These are phyloP conservation scores for Corythornis leucogaster DNA, from an alignment of 2,797 vertebrate genomes.

Conservation along the genomic window DNA sequence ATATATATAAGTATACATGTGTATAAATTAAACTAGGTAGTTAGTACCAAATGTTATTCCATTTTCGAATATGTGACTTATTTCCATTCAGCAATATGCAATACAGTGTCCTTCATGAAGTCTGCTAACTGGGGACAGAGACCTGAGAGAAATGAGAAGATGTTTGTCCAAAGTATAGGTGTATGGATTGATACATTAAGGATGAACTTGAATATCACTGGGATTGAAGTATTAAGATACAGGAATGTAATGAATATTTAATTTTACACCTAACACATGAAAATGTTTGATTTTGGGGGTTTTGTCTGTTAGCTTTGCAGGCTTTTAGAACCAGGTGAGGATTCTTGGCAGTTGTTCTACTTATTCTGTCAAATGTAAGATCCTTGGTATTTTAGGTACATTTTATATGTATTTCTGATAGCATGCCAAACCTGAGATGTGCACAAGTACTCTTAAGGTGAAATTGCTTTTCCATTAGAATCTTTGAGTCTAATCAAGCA, in stretches of 20 bases:
- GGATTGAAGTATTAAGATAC: not conserved
- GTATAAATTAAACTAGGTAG: not conserved
- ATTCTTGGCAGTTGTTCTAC: not conserved
- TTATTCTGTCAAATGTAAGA: not conserved
- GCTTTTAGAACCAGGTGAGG: not conserved
- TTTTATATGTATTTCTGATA: not conserved
- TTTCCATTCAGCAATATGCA: not conserved
- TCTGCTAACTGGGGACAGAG: not conserved
- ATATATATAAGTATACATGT: not conserved
- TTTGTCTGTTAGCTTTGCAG: not conserved
- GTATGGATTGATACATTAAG: not conserved
- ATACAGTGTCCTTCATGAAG: not conserved
- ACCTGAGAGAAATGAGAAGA: not conserved
- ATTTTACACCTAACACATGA: not conserved
- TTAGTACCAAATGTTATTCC: not conserved
- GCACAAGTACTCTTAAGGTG: not conserved
- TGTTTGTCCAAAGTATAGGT: not conserved
- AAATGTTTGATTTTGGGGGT: accelerated
- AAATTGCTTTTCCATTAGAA: not conserved
- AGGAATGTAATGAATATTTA: not conserved
- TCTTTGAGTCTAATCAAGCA: not conserved
- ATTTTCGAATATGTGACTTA: not conserved
- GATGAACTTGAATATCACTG: not conserved
- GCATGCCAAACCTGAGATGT: not conserved
- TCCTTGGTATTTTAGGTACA: not conserved